Evolutionary conservation across 2,888 invertebrate genomes (phyloP).

Genomic region (Ligdia adustata): DNA sequence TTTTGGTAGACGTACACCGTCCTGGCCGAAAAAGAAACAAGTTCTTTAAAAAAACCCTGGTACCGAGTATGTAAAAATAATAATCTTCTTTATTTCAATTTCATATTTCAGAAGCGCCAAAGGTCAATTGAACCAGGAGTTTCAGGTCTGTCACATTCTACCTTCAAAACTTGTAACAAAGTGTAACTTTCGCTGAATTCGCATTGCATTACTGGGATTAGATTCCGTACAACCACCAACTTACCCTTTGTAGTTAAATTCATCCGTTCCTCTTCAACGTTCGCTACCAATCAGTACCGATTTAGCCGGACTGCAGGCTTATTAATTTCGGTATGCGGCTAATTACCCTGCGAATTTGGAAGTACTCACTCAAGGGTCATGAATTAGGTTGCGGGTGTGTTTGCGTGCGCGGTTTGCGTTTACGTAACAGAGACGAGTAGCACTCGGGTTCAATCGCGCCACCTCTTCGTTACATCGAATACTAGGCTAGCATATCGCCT

Average conservation of each 20-base stretch:
- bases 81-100: too few relatives aligned
- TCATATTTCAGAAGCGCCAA: too few relatives aligned
- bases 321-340: slow-evolving; percentile 79
- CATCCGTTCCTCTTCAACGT: slow-evolving; percentile 77
- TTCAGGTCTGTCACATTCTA: not conserved
- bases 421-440: slow-evolving; percentile 62
- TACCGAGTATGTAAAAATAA: too few relatives aligned
- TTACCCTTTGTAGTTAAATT: slow-evolving; percentile 81
- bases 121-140: too few relatives aligned
- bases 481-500: slow-evolving; percentile 59
- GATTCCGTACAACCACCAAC: slow-evolving; percentile 34
- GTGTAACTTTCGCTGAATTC: slow-evolving; percentile 18
- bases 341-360: slow-evolving; percentile 80
- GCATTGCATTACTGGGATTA: slow-evolving; percentile 8
- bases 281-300: slow-evolving; percentile 72
- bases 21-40: too few relatives aligned
- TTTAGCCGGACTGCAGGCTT: slow-evolving; percentile 70
- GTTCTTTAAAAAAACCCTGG: too few relatives aligned
- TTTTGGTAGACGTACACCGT: too few relatives aligned
- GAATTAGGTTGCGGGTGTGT: slow-evolving; percentile 57
- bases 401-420: slow-evolving; percentile 56
- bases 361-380: slow-evolving; percentile 73
- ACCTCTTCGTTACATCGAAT: slow-evolving; percentile 72
- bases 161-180: slow-evolving; percentile 1
- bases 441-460: slow-evolving; percentile 59